Base-by-base conservation (phyloP, 1,140 invertebrate species). In the Drosophila insularis region DNA sequence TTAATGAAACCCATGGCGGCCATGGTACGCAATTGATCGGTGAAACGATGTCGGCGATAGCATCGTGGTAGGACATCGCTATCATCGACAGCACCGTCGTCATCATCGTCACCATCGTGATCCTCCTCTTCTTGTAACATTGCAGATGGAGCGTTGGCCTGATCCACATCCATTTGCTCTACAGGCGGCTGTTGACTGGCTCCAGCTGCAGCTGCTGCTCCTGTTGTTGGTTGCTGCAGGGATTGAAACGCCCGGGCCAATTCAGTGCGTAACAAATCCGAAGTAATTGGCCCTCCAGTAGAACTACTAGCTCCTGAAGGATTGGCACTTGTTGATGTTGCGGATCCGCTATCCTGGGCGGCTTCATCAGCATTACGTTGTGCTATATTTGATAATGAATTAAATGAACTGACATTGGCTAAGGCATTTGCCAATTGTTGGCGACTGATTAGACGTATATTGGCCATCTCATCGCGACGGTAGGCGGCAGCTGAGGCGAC, bases 1-100 rank as follows among this genome's bases (percentile, higher is more conserved):
- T 99, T 96, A 2, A 95, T 93, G 81, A 99, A 95, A 46, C 98
- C 98, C 95, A 99, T 96, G 72, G 95, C 95, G 35, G 96, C 93
- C 93, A 99, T 95, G 87, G 97, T 96, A 54, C 97, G 95, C 63
- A 99, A 92, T 91, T 98, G 96, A 37, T 92, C 81, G 8, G 90
- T 90, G 56, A 91, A 92, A 8, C 84, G 84, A 75, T 91, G 90
- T 0, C 75, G 68, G 10, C 86, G 76, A 63, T 91, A 91, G 39
- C 72, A 69, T 0, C 76, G 70, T 0, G 90, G 90, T 60, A 91
- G 55, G n/a, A 90, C 85, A 68, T 90, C 85, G 27, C 78, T 80
- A n/a, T 79, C 78, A 19, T 90, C 81, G 5, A 61, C 61, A 59
- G 54, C 68, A 10, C 43, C 74, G 27, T 86, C 78, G 14, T 85